phyloP scores from a whole-genome alignment of 2,797 vertebrate genomes.

The Tadarida brasiliensis region DNA sequence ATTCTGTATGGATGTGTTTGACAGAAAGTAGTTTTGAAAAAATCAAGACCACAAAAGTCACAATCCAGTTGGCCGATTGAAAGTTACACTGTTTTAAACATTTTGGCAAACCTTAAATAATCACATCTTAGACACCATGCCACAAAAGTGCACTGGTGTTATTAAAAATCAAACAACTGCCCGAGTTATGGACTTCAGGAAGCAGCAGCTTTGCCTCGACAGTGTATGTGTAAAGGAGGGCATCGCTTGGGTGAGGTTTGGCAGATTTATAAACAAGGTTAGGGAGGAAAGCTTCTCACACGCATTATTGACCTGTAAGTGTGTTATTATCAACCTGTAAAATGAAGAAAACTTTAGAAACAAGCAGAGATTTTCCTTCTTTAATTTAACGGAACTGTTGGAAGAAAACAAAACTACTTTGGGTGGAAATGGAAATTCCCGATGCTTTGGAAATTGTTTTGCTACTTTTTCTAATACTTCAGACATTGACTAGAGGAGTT shows the following conservation, averaged over 20 bases:
- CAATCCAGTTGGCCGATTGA: slow-evolving; percentile 67
- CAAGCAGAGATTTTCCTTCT: background rate
- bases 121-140: background rate
- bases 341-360: background rate
- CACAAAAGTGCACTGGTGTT: slow-evolving; percentile 76
- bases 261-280: background rate
- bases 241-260: background rate
- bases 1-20: slow-evolving; percentile 72
- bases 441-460: slow-evolving; percentile 21
- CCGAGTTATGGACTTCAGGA: background rate
- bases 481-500: background rate
- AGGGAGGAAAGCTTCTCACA: background rate
- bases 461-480: slow-evolving; percentile 21
- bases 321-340: background rate
- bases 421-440: slow-evolving; percentile 43
- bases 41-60: slow-evolving; percentile 38
- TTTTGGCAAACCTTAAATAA: slow-evolving; percentile 85
- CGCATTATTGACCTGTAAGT: background rate
- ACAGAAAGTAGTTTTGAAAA: slow-evolving; percentile 69
- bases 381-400: background rate
- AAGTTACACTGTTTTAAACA: slow-evolving; percentile 74
- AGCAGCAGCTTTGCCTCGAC: slow-evolving; percentile 4
- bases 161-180: slow-evolving; percentile 69
- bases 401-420: background rate
- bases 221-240: background rate